Conservation (phyloP, 1,140 invertebrate genomes). For the Lerema accius region DNA sequence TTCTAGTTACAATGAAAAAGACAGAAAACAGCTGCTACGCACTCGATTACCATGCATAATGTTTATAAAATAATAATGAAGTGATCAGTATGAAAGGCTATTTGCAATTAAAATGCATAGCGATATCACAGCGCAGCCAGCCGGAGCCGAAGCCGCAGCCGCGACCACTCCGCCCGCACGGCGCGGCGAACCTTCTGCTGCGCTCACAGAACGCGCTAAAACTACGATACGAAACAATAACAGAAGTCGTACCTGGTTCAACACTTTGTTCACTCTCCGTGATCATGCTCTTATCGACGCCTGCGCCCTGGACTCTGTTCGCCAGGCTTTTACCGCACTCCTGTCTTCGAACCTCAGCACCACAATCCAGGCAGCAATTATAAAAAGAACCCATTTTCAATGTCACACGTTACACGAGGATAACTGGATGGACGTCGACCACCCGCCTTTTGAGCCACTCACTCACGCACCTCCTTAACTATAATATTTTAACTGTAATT, state of each 20-base stretch:
- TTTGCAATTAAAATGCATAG: constrained; percentile 22
- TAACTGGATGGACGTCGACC: constrained; percentile 57
- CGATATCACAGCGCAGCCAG: constrained; percentile 2
- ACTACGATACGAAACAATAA: constrained; percentile 57
- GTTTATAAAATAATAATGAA: constrained; percentile 11
- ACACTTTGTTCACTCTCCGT: constrained; percentile 61
- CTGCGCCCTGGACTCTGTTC: constrained; percentile 50
- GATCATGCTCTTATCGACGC: constrained; percentile 54
- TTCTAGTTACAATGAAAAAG: constrained; percentile 2
- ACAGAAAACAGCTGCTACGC: constrained; percentile 20
- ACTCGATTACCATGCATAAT: constrained; percentile 22
- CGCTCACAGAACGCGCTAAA: constrained; percentile 1
- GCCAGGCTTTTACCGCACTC: constrained; percentile 55
- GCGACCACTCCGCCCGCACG: background rate
- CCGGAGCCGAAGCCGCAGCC: background rate
- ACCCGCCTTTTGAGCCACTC: constrained; percentile 53
- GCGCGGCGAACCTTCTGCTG: constrained; percentile 1
- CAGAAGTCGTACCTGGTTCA: constrained; percentile 62
- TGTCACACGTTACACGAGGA: constrained; percentile 78
- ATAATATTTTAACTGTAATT: constrained; percentile 76
- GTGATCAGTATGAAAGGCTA: background rate
- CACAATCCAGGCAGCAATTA: constrained; percentile 79
- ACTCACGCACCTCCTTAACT: constrained; percentile 62
- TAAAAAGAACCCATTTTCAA: constrained; percentile 81
- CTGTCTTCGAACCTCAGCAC: constrained; percentile 67